phyloP scores from a whole-genome alignment of 2,113 vertebrate genomes.

The Neopipo cinnamomea region DNA sequence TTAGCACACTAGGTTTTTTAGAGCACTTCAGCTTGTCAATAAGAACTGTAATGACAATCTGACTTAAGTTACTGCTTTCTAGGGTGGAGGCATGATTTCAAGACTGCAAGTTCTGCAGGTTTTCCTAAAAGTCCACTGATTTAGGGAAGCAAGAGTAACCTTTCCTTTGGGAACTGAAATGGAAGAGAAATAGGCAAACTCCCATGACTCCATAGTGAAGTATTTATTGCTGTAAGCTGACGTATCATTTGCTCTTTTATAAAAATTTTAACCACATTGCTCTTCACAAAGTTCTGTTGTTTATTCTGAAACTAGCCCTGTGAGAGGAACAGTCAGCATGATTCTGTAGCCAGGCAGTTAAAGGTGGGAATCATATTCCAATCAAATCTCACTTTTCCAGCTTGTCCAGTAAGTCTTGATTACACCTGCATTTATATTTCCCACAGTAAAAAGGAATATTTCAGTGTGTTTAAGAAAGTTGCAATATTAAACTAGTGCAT shows the following conservation, averaged over 20 bases:
- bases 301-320: not conserved
- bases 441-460: not conserved
- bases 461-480: not conserved
- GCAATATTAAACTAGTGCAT: not conserved
- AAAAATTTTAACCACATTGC: not conserved
- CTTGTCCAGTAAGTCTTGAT: not conserved
- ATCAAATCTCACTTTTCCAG: not conserved
- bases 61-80: not conserved
- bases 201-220: not conserved
- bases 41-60: not conserved
- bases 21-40: not conserved
- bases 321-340: not conserved
- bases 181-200: not conserved
- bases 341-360: not conserved
- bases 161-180: not conserved
- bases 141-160: not conserved
- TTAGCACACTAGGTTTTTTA: rapidly evolving
- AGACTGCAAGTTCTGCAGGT: not conserved
- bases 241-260: not conserved
- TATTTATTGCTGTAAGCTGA: not conserved
- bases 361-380: not conserved
- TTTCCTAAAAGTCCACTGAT: not conserved
- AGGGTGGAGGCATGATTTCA: not conserved
- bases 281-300: not conserved
- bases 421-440: not conserved